Base-by-base conservation (phyloP, 37 sponge, comb jelly and placozoan genomes). In the Spongia lamella region DNA sequence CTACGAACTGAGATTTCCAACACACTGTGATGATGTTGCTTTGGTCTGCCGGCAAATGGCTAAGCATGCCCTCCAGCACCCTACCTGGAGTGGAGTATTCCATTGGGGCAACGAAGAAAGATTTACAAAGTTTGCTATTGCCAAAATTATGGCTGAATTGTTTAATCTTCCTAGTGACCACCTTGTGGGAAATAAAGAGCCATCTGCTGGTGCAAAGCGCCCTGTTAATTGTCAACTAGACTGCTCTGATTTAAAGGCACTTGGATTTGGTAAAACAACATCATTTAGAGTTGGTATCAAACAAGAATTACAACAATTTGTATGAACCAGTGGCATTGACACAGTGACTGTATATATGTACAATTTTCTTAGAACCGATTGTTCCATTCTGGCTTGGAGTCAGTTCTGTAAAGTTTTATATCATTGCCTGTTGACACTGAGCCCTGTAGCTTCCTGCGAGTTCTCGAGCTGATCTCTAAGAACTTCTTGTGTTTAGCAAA, bases 91-190 rank as follows among this genome's bases (percentile, higher is more conserved):
- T 19, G 92, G 92, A 1, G 58, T 83, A 1, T 94, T 83, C 84
- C 94, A 94, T 36, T 90, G 79, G 63, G 68, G 88, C 56, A 88
- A 88, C 15, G 30, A 36, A 3, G 94, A 94, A 22, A 60, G 66
- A 36, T 34, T 83, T 49, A 94, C 94, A 49, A 94, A 94, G 36
- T 94, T 86, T 56, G 47, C 58, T 19, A 94, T 94, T 88, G 92
- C 84, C 0, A 34, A 47, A 34, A 52, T 51, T 34, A 94, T 94
- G 68, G 94, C 88, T 6, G 68, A 86, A 38, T 30, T 77, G 39
- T 87, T 94, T 51, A 66, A 59, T 17, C 57, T 90, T 16, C 55
- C 61, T 15, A 37, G 59, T 1, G 61, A 61, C 29, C 90, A 93
- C 63, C 63, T 93, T 15, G 74, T 77, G 15, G 71, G 88, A 47